A percentile compares a stretch with the other conserved stretches of the same genome.
Evolutionary conservation across 2,888 invertebrate species (phyloP).

Genomic region (Ctenicera cuprea): DNA sequence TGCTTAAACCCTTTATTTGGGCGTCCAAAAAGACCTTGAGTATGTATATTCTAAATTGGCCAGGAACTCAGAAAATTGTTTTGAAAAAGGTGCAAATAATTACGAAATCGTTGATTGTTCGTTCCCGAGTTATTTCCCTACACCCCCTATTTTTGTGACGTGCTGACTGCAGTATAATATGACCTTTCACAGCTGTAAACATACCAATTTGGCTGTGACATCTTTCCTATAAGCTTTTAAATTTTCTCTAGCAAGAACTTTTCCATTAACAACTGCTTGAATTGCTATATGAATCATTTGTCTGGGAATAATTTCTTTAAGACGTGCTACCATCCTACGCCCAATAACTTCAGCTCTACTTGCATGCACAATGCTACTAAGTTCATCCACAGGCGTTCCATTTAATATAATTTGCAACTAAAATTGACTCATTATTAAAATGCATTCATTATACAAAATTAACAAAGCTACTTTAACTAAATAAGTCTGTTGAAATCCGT

Average conservation of each 20-base stretch:
- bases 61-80: too few relatives aligned
- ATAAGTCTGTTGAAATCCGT: slow-evolving; percentile 86
- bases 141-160: too few relatives aligned
- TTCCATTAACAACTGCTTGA: slow-evolving; percentile 87
- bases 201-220: slow-evolving; percentile 95
- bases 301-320: slow-evolving; percentile 90
- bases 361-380: slow-evolving; percentile 87
- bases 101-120: too few relatives aligned
- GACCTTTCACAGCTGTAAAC: too few relatives aligned
- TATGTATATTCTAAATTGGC: too few relatives aligned
- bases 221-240: slow-evolving; percentile 93
- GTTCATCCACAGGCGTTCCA: slow-evolving; percentile 86
- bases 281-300: slow-evolving; percentile 93
- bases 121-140: too few relatives aligned
- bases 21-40: too few relatives aligned
- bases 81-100: too few relatives aligned
- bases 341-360: slow-evolving; percentile 81
- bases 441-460: not conserved
- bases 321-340: slow-evolving; percentile 81
- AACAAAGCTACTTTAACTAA: slow-evolving; percentile 79
- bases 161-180: too few relatives aligned
- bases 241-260: slow-evolving; percentile 89
- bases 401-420: slow-evolving; percentile 88
- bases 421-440: slow-evolving; percentile 45
- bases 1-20: too few relatives aligned